Evolutionary conservation across 2,888 invertebrate genomes (phyloP), one percentile per base, ranked within the genome.

Genomic region (Hoplodrina blanda): DNA sequence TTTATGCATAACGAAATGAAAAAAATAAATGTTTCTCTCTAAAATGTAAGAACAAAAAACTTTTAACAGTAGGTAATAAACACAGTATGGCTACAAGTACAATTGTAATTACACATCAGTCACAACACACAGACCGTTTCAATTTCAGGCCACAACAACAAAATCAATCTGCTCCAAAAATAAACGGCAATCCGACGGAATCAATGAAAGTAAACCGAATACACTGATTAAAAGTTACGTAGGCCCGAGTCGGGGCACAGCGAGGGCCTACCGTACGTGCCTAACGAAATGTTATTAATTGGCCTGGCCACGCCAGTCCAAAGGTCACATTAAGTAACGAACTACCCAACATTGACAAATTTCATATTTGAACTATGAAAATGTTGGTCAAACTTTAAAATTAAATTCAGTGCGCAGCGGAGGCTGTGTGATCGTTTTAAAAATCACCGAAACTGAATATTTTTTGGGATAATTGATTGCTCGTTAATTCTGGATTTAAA

Each of bases 141-240:
- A 67, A 81, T 81, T 60, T 69, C 44, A 59, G 19, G 13, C 52
- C 73, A 44, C 78, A 66, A 65, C 44, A 82, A 71, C 64, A 62
- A 76, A 83, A 78, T 71, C 55, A 75, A 73, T 73, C 67, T 59
- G 60, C 67, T 52, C 41, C 63, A 50, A 75, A 76, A 73, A 79
- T 76, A 76, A 65, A 65, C 67, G 57, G 56, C 71, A 78, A 65
- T 72, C 62, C 52, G 63, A 57, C 53, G 76, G 71, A 80, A 82
- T 80, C 79, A 81, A 73, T 82, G 73, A 76, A 81, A 82, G 63
- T 78, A 79, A 83, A 67, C 84, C 78, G 65, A 77, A 82, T 83
- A 82, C 78, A 76, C 78, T 80, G 85, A 85, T 88, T 88, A 86
- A 85, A 88, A 88, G 80, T 87, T 86, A 79, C 81, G 75, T 62